Base-by-base conservation (phyloP, 1,140 invertebrate genomes). In the Druon quercuslanigerum region DNA sequence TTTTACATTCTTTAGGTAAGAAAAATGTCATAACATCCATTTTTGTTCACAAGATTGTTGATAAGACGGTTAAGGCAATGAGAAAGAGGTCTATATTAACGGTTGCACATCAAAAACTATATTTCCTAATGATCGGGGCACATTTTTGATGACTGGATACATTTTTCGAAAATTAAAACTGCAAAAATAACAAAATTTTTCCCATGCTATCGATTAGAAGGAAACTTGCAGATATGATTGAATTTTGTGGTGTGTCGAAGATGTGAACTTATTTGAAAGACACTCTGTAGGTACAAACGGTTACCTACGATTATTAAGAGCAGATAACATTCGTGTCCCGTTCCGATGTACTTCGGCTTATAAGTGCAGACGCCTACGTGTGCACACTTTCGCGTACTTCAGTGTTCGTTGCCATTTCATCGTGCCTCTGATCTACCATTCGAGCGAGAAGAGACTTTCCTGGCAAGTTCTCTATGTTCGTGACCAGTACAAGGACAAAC, bases 221-320 rank as follows among this genome's bases (percentile, higher is more conserved):
- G 12, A 14, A 60, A 33, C 33, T 13, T 33, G 57, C 20, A 20
- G 19, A 12, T 56, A 56, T 56, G 4, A 20, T 17, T 17, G 17
- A 17, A 57, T 57, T n/a, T 40, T 66, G 33, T 20, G n/a, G n/a
- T 40, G 60, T 40, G 16, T 16, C n/a, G 25, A 8, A 40, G 20
- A 25, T 66, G 33, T 60, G 16, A 66, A 46, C 13, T 40, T 40
- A 66, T 33, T 66, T 46, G 14, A 40, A 66, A 66, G 60, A 40
- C 60, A 66, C 25, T 25, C 79, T 79, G 75, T 73, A 51, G 14
- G 74, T 79, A 77, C 12, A 73, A 80, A 79, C 72, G 80, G 75
- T 84, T 81, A 76, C 76, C 79, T 82, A 82, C 79, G 83, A 81
- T 84, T 84, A 84, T 82, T 82, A 82, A 80, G 81, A 81, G 76